Evolutionary conservation across 2,797 vertebrate species (phyloP), one percentile per base, ranked within the genome.

Genomic region (Labroides dimidiatus): DNA sequence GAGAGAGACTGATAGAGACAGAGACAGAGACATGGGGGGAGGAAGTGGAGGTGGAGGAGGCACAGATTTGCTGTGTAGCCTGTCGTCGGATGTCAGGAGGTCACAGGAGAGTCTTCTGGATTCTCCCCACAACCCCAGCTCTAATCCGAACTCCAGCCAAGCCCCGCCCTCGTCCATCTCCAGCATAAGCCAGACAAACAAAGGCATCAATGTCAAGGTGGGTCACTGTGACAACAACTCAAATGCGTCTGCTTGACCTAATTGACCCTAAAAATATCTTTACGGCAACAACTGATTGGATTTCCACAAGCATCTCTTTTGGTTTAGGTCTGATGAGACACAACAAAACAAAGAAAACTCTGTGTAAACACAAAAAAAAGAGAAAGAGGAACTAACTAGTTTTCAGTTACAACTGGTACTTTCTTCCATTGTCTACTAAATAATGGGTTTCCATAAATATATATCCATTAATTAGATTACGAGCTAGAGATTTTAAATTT

Each of bases 91-190:
- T 55, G 96, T 99, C 43, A 95, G 95, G 86, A 96, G 96, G 82
- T 99, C 98, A 21, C 95, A 96, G 68, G 98, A 99, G 93, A 98
- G 96, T 80, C 93, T 99, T 81, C 92, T 96, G 4, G 98, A 99
- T 63, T 93, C 93, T 1, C 92, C 94, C 5, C 91, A 93, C 62
- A 82, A 91, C 74, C 87, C 84, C 16, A 33, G 81, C 57, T 85
- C 85, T 66, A 68, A 47, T 76, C 68, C 85, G 42, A 84, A 85
- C 79, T 64, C 84, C n/a, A 84, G 80, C 75, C 91, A 92, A 93
- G 95, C 87, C 80, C 96, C 96, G 0, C 94, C 97, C 12, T 93
- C 96, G 0, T 98, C 98, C 0, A 98, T 99, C 92, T 96, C 97
- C 72, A 99, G 97, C 90, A 97, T 99, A 85, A 98, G 96, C 88